Evolutionary conservation across 2,797 vertebrate species (phyloP).

Genomic region (Sebastes iracundus): DNA sequence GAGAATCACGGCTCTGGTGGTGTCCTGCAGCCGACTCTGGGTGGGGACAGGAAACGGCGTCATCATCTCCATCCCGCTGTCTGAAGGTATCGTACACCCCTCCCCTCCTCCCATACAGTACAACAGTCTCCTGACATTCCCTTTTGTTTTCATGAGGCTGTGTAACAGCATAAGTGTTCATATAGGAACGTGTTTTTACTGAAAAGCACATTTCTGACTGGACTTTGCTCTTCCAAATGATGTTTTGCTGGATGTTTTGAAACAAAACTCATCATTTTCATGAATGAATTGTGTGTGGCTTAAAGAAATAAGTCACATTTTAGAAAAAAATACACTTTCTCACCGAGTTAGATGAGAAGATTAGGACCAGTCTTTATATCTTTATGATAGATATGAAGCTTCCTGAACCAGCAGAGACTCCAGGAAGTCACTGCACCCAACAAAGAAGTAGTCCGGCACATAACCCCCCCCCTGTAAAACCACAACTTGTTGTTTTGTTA

Average conservation of each 20-base stretch:
- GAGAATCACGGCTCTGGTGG: constrained; percentile 94
- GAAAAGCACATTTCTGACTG: background rate
- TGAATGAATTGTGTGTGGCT: background rate
- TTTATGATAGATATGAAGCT: too few species aligned
- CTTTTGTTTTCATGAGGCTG: background rate
- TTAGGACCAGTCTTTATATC: too few species aligned
- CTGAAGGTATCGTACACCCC: constrained; percentile 85
- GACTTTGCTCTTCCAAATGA: background rate
- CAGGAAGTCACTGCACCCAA: too few species aligned
- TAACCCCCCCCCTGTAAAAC: too few species aligned
- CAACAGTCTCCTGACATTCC: background rate
- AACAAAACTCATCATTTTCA: background rate
- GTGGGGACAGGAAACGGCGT: constrained; percentile 97
- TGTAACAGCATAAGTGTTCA: background rate
- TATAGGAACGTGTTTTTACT: background rate
- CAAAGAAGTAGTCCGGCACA: too few species aligned
- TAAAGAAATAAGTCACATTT: background rate
- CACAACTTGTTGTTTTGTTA: too few species aligned
- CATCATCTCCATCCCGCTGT: constrained; percentile 97
- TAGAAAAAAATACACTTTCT: too few species aligned
- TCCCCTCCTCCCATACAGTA: background rate
- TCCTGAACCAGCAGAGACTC: too few species aligned
- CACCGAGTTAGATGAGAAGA: too few species aligned
- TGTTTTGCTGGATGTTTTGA: background rate
- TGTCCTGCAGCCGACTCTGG: constrained; percentile 95